Base-by-base conservation (phyloP, 2,113 vertebrate genomes). In the Dipodomys merriami region DNA sequence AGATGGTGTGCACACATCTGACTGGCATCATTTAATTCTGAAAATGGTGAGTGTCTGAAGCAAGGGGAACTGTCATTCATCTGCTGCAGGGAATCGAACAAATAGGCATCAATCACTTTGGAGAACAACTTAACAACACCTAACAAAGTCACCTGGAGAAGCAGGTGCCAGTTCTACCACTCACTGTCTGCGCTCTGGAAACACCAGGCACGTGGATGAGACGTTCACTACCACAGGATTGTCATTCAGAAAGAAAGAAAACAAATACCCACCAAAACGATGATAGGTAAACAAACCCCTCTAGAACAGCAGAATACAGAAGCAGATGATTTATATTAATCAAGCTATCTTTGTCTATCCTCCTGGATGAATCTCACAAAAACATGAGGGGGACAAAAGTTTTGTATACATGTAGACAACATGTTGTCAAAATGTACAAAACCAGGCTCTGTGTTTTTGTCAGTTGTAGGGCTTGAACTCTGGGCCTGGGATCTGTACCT, bases 21-120 rank as follows among this genome's bases (percentile, higher is more conserved):
- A 88, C 83, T 72, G 92, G 62, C 83, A 57, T 20, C 22, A 71
- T 53, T 86, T 92, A 93, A 35, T 33, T 81, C 80, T 89, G 60
- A 74, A 91, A 67, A 0, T n/a, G 64, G n/a, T 29, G 9, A 86
- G 11, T 22, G 33, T 23, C 7, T 39, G 19, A 64, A 86, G 35
- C 76, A 8, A 88, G 91, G 73, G 46, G 27, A 68, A 35, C 9
- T 86, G 68, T 46, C 74, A 29, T 22, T n/a, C 19, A 39, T n/a
- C 44, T 57, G 22, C 30, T 27, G 29, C 11, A 23, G 33, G 77
- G 76, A 86, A 57, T 15, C 9, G 53, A 57, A 64, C 13, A 68
- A 90, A 83, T 10, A 25, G 79, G 83, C n/a, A 25, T 29, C 2
- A 33, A 35, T 22, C 53, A 33, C 57, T 85, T 39, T 33, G 39